phyloP scores from a whole-genome alignment of 2,888 invertebrate genomes.

The Mactromeris polynyma region DNA sequence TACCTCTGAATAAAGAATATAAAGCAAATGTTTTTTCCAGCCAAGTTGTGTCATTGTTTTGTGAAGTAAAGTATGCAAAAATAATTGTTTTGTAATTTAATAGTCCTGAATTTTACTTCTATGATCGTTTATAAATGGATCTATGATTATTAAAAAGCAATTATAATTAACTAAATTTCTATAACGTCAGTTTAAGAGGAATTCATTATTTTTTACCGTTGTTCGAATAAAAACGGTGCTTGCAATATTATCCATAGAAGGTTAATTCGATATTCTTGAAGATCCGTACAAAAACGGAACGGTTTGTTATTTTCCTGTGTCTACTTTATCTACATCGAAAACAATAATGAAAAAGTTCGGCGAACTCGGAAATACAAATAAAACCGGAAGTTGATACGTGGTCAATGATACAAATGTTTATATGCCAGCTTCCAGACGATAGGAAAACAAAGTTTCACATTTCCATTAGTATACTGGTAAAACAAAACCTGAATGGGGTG shows the following conservation, averaged over 20 bases:
- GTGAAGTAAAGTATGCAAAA: neutral
- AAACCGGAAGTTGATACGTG: slow-evolving; percentile 30
- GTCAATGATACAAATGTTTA: slow-evolving; percentile 37
- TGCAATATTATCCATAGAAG: neutral
- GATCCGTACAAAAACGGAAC: neutral
- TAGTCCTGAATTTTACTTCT: neutral
- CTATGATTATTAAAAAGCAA: neutral
- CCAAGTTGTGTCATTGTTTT: neutral
- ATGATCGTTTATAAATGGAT: neutral
- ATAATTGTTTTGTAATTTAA: neutral
- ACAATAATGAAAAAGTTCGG: slow-evolving; percentile 5
- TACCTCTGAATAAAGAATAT: neutral
- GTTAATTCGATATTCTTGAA: neutral
- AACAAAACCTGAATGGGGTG: neutral
- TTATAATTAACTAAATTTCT: slow-evolving; percentile 1
- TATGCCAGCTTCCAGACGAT: neutral
- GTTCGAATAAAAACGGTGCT: neutral
- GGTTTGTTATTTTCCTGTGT: neutral
- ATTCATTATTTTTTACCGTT: neutral
- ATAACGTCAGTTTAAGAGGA: neutral
- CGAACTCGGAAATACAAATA: slow-evolving; percentile 23
- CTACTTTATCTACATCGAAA: slow-evolving; percentile 19
- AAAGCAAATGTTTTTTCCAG: neutral
- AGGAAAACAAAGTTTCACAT: slow-evolving; percentile 3
- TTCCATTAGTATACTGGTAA: neutral